These are phyloP conservation scores for Papilio polyxenes DNA, from an alignment of 1,140 invertebrate genomes.

Conservation along the genomic window DNA sequence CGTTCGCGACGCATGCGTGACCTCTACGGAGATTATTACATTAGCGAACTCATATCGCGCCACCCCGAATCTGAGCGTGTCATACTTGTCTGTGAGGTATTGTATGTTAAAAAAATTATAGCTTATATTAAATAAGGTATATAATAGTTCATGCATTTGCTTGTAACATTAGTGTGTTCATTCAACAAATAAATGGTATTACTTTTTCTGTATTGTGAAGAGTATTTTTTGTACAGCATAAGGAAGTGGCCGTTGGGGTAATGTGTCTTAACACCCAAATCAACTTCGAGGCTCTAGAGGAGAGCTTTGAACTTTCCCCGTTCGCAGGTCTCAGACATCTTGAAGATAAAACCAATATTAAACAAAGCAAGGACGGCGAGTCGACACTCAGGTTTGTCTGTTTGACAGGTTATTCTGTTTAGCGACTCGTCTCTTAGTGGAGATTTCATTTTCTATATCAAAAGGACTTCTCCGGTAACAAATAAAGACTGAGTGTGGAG, in stretches of 20 bases:
- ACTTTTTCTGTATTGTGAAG: too few species aligned
- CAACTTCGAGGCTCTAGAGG: conserved; percentile 83
- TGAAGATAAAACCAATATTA: conserved; percentile 33
- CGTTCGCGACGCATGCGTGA: conserved; percentile 80
- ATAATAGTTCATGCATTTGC: background rate
- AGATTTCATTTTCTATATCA: conserved; percentile 17
- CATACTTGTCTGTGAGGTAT: conserved; percentile 76
- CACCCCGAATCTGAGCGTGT: conserved; percentile 75
- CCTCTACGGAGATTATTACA: conserved; percentile 86
- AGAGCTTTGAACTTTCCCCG: conserved; percentile 85
- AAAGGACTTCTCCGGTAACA: too few species aligned
- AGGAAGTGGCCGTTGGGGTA: conserved; percentile 81
- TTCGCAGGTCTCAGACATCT: conserved; percentile 83
- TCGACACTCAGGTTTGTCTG: conserved; percentile 44
- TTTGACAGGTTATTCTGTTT: background rate
- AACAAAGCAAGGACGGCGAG: conserved; percentile 39
- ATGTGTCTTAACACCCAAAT: conserved; percentile 84
- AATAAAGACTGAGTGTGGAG: too few species aligned
- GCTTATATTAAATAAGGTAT: background rate
- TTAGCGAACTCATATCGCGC: conserved; percentile 85
- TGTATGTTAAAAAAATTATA: background rate
- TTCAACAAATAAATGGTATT: too few species aligned
- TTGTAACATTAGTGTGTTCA: too few species aligned
- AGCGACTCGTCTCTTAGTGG: background rate
- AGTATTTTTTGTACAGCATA: conserved; percentile 61